Evolutionary conservation across 2,113 vertebrate genomes (phyloP), one percentile per base, ranked within the genome.

Genomic region (Baryphthengus martii): DNA sequence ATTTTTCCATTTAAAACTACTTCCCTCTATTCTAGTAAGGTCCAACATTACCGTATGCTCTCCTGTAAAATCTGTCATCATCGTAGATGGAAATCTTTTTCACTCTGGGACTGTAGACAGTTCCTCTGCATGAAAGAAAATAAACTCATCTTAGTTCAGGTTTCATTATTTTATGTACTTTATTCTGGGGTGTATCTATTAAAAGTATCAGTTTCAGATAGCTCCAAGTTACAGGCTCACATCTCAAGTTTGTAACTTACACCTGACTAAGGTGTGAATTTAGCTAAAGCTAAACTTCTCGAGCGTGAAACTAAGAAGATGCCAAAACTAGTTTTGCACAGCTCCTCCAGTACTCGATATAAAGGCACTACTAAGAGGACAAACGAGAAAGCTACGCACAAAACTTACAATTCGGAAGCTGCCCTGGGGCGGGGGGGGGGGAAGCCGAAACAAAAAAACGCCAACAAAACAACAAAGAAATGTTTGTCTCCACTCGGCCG

Each of bases 231-330:
- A 35, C 7, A 52, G 37, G 37, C 17, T 28, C 25, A 19, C 8
- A 35, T 7, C 21, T 42, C 3, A 0, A 0, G 1, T 28, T 40
- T n/a, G 26, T 20, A 37, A 37, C 18, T 80, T 28, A 56, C 15
- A 19, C 14, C 21, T 53, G 8, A 35, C 37, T 6, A 0, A n/a
- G n/a, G n/a, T n/a, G n/a, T n/a, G n/a, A n/a, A n/a, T n/a, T 4
- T 29, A 59, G 3, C 45, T 49, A 77, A 56, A 65, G 17, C 23
- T 50, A 44, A 56, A 42, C 13, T 5, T 58, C 13, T 50, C 10
- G 2, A 17, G 3, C 2, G 4, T 2, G 3, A 82, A 66, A 20
- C 11, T 4, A 24, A 47, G 6, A 9, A 29, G 9, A 6, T 28
- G 9, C 8, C 35, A 33, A 44, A 44, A 25, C 2, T 31, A 19